Evolutionary conservation across 2,888 invertebrate genomes (phyloP).

Genomic region (Quadriops clusia): DNA sequence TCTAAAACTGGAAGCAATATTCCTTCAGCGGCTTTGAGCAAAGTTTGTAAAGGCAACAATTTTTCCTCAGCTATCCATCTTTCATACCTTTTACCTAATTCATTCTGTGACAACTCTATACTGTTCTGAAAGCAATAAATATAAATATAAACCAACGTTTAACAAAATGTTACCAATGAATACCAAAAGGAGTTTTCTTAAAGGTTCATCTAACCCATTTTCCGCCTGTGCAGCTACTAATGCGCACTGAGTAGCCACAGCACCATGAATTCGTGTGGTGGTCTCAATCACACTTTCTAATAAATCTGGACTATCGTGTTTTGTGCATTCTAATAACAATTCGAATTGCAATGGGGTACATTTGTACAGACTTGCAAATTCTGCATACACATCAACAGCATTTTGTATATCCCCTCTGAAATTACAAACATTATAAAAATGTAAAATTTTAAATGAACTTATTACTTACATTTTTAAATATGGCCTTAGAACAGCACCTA

Average conservation of each 20-base stretch:
- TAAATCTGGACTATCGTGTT: slow-evolving; percentile 31
- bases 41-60: slow-evolving; percentile 23
- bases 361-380: slow-evolving; percentile 40
- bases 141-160: slow-evolving; percentile 14
- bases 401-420: slow-evolving; percentile 38
- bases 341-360: slow-evolving; percentile 56
- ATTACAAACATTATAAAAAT: slow-evolving; percentile 12
- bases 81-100: slow-evolving; percentile 26
- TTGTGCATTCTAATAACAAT: slow-evolving; percentile 37
- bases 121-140: slow-evolving; percentile 31
- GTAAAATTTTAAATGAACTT: slow-evolving; percentile 1
- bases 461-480: slow-evolving; percentile 43
- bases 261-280: slow-evolving; percentile 35
- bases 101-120: slow-evolving; percentile 29
- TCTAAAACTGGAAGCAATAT: slow-evolving; percentile 28
- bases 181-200: slow-evolving; percentile 40
- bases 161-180: slow-evolving; percentile 21
- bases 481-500: slow-evolving; percentile 51
- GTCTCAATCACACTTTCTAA: slow-evolving; percentile 30
- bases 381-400: slow-evolving; percentile 45
- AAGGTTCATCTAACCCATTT: slow-evolving; percentile 39
- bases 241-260: slow-evolving; percentile 35
- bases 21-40: slow-evolving; percentile 20
- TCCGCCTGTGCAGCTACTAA: slow-evolving; percentile 44
- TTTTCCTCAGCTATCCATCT: slow-evolving; percentile 28